Percentiles rank a stretch among this genome's conserved stretches.
These are phyloP conservation scores for Leucania comma DNA, from an alignment of 2,888 invertebrate species.

Conservation along the genomic window DNA sequence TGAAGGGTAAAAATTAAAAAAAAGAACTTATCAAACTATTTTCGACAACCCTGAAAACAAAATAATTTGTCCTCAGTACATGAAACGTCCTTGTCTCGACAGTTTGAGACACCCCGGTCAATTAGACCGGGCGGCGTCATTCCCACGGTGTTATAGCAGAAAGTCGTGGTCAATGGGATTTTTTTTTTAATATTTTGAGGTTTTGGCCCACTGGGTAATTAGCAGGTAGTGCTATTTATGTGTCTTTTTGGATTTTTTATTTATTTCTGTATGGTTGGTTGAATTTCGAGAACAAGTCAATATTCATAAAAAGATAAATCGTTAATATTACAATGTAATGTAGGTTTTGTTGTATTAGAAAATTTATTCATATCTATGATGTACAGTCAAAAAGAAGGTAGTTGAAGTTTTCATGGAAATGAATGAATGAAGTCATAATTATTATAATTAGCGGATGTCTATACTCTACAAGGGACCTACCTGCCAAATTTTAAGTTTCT, in stretches of 20 bases:
- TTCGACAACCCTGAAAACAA: constrained; percentile 43
- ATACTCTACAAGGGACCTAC: too few species aligned
- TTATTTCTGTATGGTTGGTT: background rate
- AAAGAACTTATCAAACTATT: background rate
- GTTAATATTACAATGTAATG: too few species aligned
- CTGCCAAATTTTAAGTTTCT: too few species aligned
- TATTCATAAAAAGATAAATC: too few species aligned
- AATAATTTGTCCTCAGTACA: constrained; percentile 32
- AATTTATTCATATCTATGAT: too few species aligned
- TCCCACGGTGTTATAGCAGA: constrained; percentile 56
- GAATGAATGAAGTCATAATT: too few species aligned
- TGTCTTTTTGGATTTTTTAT: background rate
- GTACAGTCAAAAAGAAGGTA: too few species aligned
- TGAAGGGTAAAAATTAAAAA: too few species aligned
- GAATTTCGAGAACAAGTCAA: background rate
- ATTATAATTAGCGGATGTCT: too few species aligned
- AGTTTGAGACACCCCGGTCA: constrained; percentile 67
- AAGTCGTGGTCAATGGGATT: constrained; percentile 20
- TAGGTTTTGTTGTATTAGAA: too few species aligned
- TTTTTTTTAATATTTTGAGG: constrained; percentile 24
- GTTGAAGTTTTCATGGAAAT: too few species aligned
- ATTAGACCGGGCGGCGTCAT: constrained; percentile 64
- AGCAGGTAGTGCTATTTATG: constrained; percentile 1
- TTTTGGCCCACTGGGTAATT: constrained; percentile 28
- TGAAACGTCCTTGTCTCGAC: constrained; percentile 40